phyloP scores from a whole-genome alignment of 2,797 vertebrate genomes.

The Phataginus tetradactyla region DNA sequence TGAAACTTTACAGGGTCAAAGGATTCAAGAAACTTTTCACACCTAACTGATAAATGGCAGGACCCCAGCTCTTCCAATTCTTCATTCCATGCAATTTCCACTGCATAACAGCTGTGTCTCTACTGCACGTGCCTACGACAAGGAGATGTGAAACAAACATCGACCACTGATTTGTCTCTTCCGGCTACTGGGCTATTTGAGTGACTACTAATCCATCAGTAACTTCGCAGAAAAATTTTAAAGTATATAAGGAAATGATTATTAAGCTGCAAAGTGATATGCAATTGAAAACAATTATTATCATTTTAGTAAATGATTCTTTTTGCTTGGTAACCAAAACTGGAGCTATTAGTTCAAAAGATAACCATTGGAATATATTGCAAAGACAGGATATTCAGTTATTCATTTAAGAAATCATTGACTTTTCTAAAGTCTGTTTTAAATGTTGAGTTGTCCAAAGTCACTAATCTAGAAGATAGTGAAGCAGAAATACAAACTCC shows the following conservation, averaged over 20 bases:
- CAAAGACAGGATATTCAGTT: not conserved
- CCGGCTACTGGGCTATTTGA: not conserved
- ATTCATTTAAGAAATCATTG: not conserved
- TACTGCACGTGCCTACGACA: not conserved
- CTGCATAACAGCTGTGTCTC: not conserved
- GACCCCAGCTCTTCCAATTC: not conserved
- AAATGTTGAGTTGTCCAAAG: not conserved
- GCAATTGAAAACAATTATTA: not conserved
- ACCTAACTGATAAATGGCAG: not conserved
- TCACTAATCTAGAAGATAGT: not conserved
- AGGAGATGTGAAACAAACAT: not conserved
- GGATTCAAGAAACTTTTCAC: constrained; percentile 33
- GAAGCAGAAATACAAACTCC: constrained; percentile 4
- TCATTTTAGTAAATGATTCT: constrained; percentile 5
- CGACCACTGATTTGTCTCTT: not conserved
- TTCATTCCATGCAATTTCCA: constrained; percentile 18
- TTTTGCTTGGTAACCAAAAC: not conserved
- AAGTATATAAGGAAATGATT: not conserved
- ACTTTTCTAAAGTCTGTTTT: not conserved
- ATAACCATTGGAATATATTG: not conserved
- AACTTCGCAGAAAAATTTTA: constrained; percentile 6
- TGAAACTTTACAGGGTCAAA: constrained; percentile 7
- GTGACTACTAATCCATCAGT: not conserved
- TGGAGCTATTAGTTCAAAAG: not conserved
- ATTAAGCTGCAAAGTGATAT: not conserved